Percentiles rank a stretch among this genome's conserved stretches.
These are phyloP conservation scores for Ctenoplectra terminalis DNA, from an alignment of 1,140 invertebrate species.

Conservation along the genomic window DNA sequence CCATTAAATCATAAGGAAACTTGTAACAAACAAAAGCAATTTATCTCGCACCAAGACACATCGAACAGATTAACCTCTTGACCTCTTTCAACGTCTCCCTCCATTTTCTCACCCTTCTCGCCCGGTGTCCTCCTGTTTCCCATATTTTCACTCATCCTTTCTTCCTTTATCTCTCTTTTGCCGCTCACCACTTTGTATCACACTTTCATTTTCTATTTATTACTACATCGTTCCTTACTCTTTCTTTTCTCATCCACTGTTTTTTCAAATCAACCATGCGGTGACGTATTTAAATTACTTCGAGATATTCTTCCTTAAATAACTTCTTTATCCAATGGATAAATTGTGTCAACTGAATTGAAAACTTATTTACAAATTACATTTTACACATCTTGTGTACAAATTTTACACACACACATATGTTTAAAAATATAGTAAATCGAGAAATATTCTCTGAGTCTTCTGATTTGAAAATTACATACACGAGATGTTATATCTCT, in stretches of 20 bases:
- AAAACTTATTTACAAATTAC: too few species aligned
- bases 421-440: too few species aligned
- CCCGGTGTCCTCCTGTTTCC: background rate
- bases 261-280: background rate
- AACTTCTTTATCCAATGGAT: too few species aligned
- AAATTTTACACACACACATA: too few species aligned
- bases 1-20: background rate
- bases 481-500: too few species aligned
- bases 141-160: background rate
- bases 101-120: background rate
- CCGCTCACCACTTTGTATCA: background rate
- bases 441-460: too few species aligned
- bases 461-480: too few species aligned
- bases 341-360: too few species aligned
- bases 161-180: background rate
- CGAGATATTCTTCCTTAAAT: too few species aligned
- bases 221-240: background rate
- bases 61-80: constrained; percentile 18
- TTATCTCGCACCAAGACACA: constrained; percentile 1
- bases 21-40: constrained; percentile 26
- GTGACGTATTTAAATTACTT: too few species aligned
- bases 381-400: too few species aligned
- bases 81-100: constrained; percentile 2
- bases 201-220: background rate
- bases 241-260: background rate